Evolutionary conservation across 2,797 vertebrate genomes (phyloP).

Genomic region (Gambelia wislizenii): DNA sequence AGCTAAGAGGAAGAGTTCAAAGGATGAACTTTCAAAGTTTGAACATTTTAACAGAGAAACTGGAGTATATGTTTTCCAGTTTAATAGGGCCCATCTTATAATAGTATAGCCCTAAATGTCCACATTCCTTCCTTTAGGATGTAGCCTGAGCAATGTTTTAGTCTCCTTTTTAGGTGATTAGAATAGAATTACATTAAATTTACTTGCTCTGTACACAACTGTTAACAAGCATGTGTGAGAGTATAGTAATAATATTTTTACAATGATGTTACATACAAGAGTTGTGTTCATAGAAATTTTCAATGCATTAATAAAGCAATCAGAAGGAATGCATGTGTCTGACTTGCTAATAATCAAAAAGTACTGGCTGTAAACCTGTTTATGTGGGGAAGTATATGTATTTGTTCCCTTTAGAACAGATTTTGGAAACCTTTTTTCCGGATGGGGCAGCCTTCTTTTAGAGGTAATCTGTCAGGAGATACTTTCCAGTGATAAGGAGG

Average conservation of each 20-base stretch:
- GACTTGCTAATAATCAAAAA: neutral
- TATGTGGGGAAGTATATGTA: neutral
- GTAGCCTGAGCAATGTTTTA: slow-evolving; percentile 1
- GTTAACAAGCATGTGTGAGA: accelerated
- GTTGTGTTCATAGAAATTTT: slow-evolving; percentile 6
- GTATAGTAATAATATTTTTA: neutral
- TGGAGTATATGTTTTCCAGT: neutral
- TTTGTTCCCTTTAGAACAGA: neutral
- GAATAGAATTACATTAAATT: neutral
- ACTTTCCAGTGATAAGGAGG: too few relatives aligned
- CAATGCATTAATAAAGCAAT: slow-evolving; percentile 59
- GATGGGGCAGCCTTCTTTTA: neutral
- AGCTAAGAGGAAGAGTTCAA: neutral
- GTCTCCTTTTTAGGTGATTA: neutral
- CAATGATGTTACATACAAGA: neutral
- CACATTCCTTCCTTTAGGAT: neutral
- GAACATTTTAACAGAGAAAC: neutral
- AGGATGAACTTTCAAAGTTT: neutral
- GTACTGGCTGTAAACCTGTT: neutral
- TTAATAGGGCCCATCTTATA: neutral
- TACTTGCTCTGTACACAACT: neutral
- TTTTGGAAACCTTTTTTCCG: neutral
- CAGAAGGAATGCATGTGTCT: neutral
- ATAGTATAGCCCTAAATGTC: neutral
- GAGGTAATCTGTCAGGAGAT: too few relatives aligned